Percentiles rank a stretch among this genome's conserved stretches.
Evolutionary conservation across 2,797 vertebrate genomes (phyloP).

Genomic region (Sebastes jordani): DNA sequence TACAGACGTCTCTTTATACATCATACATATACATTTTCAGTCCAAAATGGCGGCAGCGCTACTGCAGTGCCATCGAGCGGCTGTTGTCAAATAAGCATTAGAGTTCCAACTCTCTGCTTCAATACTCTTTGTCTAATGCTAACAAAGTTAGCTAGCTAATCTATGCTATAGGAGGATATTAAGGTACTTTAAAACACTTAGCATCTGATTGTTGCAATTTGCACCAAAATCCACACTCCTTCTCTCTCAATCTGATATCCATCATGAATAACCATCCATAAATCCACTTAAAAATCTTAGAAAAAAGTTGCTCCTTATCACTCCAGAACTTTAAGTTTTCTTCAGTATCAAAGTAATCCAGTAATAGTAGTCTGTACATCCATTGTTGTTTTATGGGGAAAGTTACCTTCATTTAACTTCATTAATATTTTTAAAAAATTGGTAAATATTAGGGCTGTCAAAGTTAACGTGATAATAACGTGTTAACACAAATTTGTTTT

Average conservation of each 20-base stretch:
- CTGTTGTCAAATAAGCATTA: no score
- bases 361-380: not conserved
- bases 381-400: not conserved
- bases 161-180: not conserved
- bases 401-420: no score
- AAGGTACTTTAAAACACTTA: not conserved
- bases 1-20: no score
- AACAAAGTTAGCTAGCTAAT: not conserved
- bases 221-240: not conserved
- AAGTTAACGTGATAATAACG: no score
- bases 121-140: not conserved
- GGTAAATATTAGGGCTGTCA: no score
- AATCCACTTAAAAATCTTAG: not conserved
- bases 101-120: no score
- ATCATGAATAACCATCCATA: not conserved
- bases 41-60: no score
- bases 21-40: no score
- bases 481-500: no score
- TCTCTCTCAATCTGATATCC: not conserved
- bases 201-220: not conserved
- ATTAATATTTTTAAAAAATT: no score
- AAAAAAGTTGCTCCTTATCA: not conserved
- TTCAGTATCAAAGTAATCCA: not conserved
- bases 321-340: not conserved
- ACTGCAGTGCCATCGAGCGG: no score